Percentiles rank a stretch among this genome's conserved stretches.
Evolutionary conservation across 1,140 invertebrate species (phyloP).

Genomic region (Brachionus plicatilis): DNA sequence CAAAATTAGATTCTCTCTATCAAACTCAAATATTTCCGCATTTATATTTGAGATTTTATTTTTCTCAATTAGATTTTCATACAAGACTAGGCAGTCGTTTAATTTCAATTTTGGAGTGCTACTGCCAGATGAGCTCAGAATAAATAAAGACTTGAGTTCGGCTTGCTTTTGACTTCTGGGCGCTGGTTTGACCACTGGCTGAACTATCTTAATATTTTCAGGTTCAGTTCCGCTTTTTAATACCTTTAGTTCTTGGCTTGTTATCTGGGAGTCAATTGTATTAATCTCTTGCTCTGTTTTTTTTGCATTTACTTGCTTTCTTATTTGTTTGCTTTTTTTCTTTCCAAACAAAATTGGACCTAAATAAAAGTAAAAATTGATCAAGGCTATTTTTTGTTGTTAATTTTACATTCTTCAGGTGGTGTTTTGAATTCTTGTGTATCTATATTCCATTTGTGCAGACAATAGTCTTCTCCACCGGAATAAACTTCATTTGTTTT

Average conservation of each 20-base stretch:
- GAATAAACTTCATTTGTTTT: not conserved
- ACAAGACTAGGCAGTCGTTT: not conserved
- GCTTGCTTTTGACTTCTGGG: not conserved
- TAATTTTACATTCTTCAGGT: constrained; percentile 23
- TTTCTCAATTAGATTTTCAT: not conserved
- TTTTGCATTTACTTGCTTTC: not conserved
- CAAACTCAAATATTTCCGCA: not conserved
- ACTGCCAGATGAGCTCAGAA: not conserved
- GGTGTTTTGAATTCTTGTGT: constrained; percentile 13
- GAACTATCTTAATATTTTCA: not conserved
- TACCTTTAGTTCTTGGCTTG: not conserved
- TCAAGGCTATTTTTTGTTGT: not conserved
- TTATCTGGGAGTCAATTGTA: not conserved
- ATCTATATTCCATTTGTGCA: constrained; percentile 18
- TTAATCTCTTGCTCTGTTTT: not conserved
- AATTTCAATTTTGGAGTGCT: not conserved
- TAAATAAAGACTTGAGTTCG: not conserved
- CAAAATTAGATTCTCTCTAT: not conserved
- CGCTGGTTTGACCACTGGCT: not conserved
- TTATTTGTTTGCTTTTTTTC: not conserved
- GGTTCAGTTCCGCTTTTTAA: not conserved
- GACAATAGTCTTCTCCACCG: constrained; percentile 24
- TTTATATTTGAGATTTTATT: not conserved
- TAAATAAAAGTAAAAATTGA: not conserved
- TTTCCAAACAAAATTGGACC: constrained; percentile 27